Base-by-base conservation (phyloP, 2,888 invertebrate species). In the Lamellibrachia satsuma region DNA sequence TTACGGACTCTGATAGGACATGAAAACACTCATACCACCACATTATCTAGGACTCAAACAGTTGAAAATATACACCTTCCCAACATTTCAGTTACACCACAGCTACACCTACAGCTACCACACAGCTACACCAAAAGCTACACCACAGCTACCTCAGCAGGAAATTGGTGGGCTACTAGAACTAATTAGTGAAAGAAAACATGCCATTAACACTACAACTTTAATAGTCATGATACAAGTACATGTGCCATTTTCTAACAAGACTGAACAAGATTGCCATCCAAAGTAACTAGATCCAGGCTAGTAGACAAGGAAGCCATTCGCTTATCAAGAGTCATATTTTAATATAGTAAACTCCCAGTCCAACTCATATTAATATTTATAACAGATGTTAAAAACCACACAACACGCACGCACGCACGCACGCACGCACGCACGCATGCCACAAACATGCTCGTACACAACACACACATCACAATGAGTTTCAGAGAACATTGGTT, bases 171-270 rank as follows among this genome's bases (percentile, higher is more conserved):
- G 22, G 60, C 60, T 75, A 75, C 75, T 75, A 22, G 75, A 22
- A 75, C 3, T 22, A 11, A 75, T 75, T 75, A 22, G 75, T 75
- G 75, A 75, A 75, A 75, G 75, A 75, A 22, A 75, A 15, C 75
- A 75, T 75, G 75, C 75, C 75, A 75, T 75, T 75, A 75, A 75
- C 75, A 75, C 75, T 75, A 75, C 15, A 75, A 75, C 75, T 75
- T 22, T 6, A 75, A n/a, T 22, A 22, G 75, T 15, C 22, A 15
- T 11, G 22, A 75, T 22, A 39, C 39, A 39, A 75, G 75, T 75
- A 4, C 22, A 75, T 39, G 39, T 75, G 15, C 22, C 6, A 15
- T 6, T 22, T 75, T 75, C 15, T 22, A 57, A 57, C 57, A 57
- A 57, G 55, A 55, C 55, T 55, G 9, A 55, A 55, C 55, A 55